These are phyloP conservation scores for Hoplostethus atlanticus DNA, from an alignment of 2,797 vertebrate genomes.

Conservation along the genomic window DNA sequence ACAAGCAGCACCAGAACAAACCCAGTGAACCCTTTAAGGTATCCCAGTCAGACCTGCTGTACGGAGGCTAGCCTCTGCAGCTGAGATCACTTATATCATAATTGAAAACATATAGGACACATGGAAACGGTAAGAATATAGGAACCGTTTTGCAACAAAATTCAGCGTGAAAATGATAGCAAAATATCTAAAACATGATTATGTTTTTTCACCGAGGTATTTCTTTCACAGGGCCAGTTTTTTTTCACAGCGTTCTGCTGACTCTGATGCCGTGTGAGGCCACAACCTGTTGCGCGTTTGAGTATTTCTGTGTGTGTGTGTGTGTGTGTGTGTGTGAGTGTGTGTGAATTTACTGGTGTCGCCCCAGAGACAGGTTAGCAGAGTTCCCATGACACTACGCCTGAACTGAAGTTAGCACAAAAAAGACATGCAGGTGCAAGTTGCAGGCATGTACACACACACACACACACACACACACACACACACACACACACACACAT, in stretches of 20 bases:
- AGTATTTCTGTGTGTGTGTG: conserved; percentile 13
- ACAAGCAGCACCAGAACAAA: conserved; percentile 69
- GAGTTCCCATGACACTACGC: conserved; percentile 64
- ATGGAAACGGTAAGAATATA: conserved; percentile 44
- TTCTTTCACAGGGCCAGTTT: conserved; percentile 18
- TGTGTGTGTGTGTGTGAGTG: conserved; percentile 14
- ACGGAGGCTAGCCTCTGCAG: conserved; percentile 56
- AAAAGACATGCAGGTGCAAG: conserved; percentile 74
- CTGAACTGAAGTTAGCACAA: conserved; percentile 61
- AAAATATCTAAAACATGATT: conserved; percentile 45
- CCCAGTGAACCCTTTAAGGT: conserved; percentile 75
- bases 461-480: conserved; percentile 40
- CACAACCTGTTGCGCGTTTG: conserved; percentile 5
- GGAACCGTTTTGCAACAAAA: conserved; percentile 45
- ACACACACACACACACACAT: conserved; percentile 47
- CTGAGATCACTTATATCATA: conserved; percentile 69
- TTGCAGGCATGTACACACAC: conserved; percentile 65
- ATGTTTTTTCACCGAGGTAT: conserved; percentile 17
- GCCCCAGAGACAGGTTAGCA: conserved; percentile 56
- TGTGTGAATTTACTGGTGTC: conserved; percentile 52
- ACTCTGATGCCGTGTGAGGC: conserved; percentile 17
- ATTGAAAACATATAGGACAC: conserved; percentile 68
- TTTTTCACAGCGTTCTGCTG: conserved; percentile 28
- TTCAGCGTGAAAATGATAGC: conserved; percentile 46
- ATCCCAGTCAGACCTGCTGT: conserved; percentile 31